Percentiles rank a stretch among this genome's conserved stretches.
Evolutionary conservation across 2,113 vertebrate species (phyloP).

Genomic region (Carlito syrichta): DNA sequence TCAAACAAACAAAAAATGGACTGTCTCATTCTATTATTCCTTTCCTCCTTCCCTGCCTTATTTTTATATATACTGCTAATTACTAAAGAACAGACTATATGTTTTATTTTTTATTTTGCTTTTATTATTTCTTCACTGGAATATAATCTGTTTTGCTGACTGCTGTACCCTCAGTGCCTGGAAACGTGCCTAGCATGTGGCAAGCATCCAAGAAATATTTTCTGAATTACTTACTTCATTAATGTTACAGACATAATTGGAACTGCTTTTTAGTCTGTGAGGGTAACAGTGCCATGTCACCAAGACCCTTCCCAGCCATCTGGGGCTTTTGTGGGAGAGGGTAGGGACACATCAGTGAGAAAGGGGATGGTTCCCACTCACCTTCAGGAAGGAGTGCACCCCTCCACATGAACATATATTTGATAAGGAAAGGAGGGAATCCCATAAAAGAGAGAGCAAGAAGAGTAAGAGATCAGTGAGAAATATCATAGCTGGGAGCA

Average conservation of each 20-base stretch:
- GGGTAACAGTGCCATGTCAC: not conserved
- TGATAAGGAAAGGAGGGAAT: not conserved
- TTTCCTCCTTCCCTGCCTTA: not conserved
- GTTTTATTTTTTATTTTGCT: not conserved
- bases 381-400: not conserved
- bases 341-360: not conserved
- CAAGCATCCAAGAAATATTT: not conserved
- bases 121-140: not conserved
- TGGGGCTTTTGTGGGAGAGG: not conserved
- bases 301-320: not conserved
- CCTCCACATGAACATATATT: not conserved
- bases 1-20: not conserved
- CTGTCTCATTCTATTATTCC: not conserved
- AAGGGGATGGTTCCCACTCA: not conserved
- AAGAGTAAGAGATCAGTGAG: conserved; percentile 2
- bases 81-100: not conserved
- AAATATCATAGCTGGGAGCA: conserved; percentile 41
- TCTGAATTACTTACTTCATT: not conserved
- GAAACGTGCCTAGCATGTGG: not conserved
- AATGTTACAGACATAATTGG: not conserved
- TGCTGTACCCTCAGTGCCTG: not conserved
- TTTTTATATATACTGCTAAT: not conserved
- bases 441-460: not conserved
- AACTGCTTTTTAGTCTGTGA: not conserved
- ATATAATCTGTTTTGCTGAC: not conserved